Base-by-base conservation (phyloP, 1,140 invertebrate genomes). In the Elysia chlorotica region DNA sequence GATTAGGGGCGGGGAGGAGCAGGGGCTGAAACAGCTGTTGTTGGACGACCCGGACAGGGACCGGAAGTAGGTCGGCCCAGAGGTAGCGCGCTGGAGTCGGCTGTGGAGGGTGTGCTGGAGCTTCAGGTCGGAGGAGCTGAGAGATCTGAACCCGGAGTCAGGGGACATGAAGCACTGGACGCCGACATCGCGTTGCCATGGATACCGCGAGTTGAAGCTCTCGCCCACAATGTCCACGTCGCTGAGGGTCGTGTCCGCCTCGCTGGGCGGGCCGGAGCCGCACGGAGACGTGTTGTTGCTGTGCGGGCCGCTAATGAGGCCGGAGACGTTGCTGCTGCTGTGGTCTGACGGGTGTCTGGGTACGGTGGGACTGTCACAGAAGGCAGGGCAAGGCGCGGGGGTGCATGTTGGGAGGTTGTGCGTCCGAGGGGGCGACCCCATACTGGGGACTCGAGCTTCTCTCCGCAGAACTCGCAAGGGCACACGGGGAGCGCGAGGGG, bases 161-260 rank as follows among this genome's bases (percentile, higher is more conserved):
- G 31, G 17, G 31, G 17, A 23, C 4, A 79, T 71, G 56, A 74
- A 72, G 61, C 86, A 87, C 74, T 87, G 86, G 17, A 86, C 78
- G 2, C 82, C 81, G 19, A 81, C 84, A 78, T 87, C 86, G 17
- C 83, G 71, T 76, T 87, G 86, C 86, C 86, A 87, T 10, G 86
- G 86, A 63, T 82, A 87, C 14, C 83, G 74, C 3, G 82, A 82
- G 31, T 82, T 81, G 30, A 77, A 82, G 63, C 79, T 78, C 36
- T 83, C 80, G 21, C 84, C 81, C 62, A 85, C 82, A 37, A 87
- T 83, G 71, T 87, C 86, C 37, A 86, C 74, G 31, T 78, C 74
- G 28, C 56, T 61, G 35, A 74, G 71, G 48, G n/a, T 61, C 19
- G 65, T 61, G 65, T 74, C 62, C 48, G 37, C 67, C 56, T 69